phyloP scores from a whole-genome alignment of 2,113 vertebrate genomes.

The Coracopsis vasa region DNA sequence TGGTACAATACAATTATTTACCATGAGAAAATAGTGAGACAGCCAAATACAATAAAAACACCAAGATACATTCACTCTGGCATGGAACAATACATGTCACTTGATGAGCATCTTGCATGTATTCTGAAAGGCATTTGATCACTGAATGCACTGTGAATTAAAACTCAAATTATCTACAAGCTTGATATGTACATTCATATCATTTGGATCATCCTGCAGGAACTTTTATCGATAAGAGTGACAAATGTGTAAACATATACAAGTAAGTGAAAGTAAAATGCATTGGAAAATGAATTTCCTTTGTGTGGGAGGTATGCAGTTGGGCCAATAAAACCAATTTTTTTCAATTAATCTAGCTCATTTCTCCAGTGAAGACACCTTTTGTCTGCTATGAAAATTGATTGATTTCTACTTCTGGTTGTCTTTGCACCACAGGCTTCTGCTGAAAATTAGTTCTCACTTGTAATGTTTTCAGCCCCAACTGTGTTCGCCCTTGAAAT shows the following conservation, averaged over 20 bases:
- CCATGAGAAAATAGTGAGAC: not conserved
- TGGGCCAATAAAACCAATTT: not conserved
- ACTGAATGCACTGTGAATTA: not conserved
- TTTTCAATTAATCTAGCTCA: not conserved
- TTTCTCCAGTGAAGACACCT: not conserved
- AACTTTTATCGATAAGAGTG: not conserved
- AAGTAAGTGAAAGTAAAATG: not conserved
- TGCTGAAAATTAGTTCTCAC: slow-evolving; percentile 48
- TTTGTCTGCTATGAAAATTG: slow-evolving; percentile 10
- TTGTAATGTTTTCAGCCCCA: slow-evolving; percentile 47
- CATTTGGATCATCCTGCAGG: not conserved
- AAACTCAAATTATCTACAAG: not conserved
- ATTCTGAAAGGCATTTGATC: not conserved
- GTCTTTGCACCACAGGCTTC: not conserved
- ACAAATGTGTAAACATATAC: not conserved
- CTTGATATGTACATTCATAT: not conserved
- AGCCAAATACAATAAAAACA: not conserved
- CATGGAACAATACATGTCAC: not conserved
- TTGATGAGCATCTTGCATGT: not conserved
- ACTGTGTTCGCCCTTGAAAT: slow-evolving; percentile 48
- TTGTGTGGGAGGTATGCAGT: not conserved
- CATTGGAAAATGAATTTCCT: not conserved
- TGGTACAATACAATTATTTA: not conserved
- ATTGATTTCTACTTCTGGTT: slow-evolving; percentile 32
- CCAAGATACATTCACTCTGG: not conserved